phyloP scores from a whole-genome alignment of 2,113 vertebrate genomes.

The Pungitius pungitius region DNA sequence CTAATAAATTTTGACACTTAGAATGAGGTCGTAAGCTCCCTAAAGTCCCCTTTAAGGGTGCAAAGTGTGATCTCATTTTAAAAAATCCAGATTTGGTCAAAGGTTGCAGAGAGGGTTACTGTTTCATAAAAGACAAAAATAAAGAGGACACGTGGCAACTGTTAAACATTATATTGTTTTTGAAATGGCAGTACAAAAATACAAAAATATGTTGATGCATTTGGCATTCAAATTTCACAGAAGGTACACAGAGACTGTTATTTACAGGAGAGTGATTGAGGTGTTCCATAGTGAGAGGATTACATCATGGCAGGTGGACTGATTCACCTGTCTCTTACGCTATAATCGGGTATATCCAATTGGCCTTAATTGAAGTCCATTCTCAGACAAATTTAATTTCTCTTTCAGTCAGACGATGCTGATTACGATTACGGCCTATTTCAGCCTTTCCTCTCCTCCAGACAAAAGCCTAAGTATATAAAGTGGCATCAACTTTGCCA shows the following conservation, averaged over 20 bases:
- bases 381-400: slow-evolving; percentile 67
- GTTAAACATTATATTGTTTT: slow-evolving; percentile 71
- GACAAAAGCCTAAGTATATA: slow-evolving; percentile 46
- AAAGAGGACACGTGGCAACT: slow-evolving; percentile 46
- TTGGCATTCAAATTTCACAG: slow-evolving; percentile 82
- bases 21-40: too few species aligned
- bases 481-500: slow-evolving; percentile 53
- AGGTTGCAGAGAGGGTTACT: background rate
- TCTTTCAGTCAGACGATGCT: slow-evolving; percentile 31
- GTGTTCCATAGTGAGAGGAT: slow-evolving; percentile 15
- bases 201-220: slow-evolving; percentile 86
- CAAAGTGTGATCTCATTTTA: slow-evolving; percentile 41
- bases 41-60: background rate
- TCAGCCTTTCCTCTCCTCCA: too few species aligned
- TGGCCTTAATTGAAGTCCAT: slow-evolving; percentile 30
- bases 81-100: slow-evolving; percentile 43
- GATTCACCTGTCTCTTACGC: slow-evolving; percentile 17
- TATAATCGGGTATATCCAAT: slow-evolving; percentile 30
- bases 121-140: background rate
- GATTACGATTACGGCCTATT: too few species aligned
- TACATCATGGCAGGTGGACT: slow-evolving; percentile 9
- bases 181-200: slow-evolving; percentile 84
- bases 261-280: slow-evolving; percentile 76
- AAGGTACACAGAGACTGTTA: slow-evolving; percentile 76
- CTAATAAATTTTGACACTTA: too few species aligned